Percentiles rank a stretch among this genome's conserved stretches.
Evolutionary conservation across 2,113 vertebrate species (phyloP).

Genomic region (Emydura subglobosa): DNA sequence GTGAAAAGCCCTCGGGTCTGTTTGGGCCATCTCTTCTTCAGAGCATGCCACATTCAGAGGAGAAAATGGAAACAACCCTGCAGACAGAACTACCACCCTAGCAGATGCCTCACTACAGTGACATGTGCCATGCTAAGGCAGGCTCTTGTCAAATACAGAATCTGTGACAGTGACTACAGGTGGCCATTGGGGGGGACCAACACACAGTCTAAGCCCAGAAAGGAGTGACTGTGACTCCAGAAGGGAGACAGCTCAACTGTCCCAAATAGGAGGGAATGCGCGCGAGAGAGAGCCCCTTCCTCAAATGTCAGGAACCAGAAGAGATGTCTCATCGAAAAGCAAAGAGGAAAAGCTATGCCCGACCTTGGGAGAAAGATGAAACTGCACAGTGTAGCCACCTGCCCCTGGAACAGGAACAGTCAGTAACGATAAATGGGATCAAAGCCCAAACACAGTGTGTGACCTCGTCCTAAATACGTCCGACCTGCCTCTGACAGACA

Average conservation of each 20-base stretch:
- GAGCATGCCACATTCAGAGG: not conserved
- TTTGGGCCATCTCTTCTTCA: not conserved
- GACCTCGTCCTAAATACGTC: not conserved
- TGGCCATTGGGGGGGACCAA: not conserved
- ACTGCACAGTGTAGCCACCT: not conserved
- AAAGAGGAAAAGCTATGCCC: not conserved
- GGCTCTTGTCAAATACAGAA: not conserved
- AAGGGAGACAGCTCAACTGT: not conserved
- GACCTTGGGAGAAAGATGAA: not conserved
- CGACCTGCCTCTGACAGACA: not conserved
- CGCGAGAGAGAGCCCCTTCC: not conserved
- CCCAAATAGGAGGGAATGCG: not conserved
- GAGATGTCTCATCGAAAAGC: not conserved
- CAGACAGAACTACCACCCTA: not conserved
- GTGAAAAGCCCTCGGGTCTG: not conserved
- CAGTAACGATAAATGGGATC: not conserved
- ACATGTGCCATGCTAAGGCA: not conserved
- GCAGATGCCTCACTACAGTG: not conserved
- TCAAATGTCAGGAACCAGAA: not conserved
- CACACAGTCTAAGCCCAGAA: too few relatives aligned
- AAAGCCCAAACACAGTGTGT: not conserved
- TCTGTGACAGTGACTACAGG: too few relatives aligned
- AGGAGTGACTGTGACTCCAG: not conserved
- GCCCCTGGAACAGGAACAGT: not conserved
- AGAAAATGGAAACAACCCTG: not conserved